Conservation (phyloP, 2,113 vertebrate genomes). For the Bombycilla garrulus region DNA sequence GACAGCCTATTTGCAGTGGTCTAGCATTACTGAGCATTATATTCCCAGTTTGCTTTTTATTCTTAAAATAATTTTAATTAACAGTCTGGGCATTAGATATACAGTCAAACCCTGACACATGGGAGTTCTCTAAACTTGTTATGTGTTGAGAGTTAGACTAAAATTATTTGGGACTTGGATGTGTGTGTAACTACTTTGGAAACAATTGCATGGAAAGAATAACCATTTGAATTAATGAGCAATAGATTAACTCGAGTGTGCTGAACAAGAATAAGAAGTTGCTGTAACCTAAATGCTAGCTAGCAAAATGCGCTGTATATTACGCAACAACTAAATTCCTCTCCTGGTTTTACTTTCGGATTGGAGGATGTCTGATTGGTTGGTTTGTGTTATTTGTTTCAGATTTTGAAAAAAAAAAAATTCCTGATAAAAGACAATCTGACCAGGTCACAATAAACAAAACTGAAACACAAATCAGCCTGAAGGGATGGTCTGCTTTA, state of each 20-base stretch:
- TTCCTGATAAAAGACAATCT: not conserved
- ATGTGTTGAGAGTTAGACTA: not conserved
- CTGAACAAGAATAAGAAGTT: not conserved
- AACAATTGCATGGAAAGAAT: not conserved
- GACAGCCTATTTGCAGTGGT: not conserved
- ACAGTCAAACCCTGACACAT: not conserved
- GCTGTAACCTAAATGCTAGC: not conserved
- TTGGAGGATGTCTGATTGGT: not conserved
- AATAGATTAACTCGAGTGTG: not conserved
- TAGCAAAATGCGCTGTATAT: not conserved
- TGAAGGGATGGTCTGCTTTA: not conserved
- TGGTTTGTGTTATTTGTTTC: not conserved
- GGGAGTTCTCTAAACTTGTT: not conserved
- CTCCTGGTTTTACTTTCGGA: not conserved
- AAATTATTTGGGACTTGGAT: not conserved
- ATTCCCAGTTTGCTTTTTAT: not conserved
- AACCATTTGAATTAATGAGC: not conserved
- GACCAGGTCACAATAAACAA: not conserved
- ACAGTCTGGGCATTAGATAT: not conserved
- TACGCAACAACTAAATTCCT: not conserved
- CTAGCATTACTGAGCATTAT: not conserved
- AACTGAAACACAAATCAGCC: accelerated
- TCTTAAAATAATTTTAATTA: not conserved
- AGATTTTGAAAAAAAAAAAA: not conserved
- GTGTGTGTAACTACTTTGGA: not conserved